These are phyloP conservation scores for Drosophila ercepeae DNA, from an alignment of 1,140 invertebrate species.

Conservation along the genomic window DNA sequence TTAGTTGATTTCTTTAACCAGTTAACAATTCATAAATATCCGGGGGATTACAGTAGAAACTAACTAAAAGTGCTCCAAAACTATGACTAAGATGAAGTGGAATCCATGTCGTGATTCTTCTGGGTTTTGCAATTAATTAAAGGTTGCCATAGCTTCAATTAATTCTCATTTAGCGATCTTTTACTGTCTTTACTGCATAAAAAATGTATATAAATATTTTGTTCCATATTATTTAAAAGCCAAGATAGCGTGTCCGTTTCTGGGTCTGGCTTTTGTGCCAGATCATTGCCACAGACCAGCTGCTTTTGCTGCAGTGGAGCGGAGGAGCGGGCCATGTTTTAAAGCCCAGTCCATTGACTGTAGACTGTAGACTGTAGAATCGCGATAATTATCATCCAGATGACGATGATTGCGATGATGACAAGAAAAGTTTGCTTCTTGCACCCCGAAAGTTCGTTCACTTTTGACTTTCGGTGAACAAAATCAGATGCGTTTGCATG, in stretches of 20 bases:
- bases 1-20: constrained; percentile 19
- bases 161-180: constrained; percentile 27
- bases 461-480: constrained; percentile 52
- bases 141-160: constrained; percentile 20
- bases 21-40: background rate
- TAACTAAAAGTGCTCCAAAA: background rate
- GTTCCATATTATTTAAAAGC: constrained; percentile 35
- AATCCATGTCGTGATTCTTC: constrained; percentile 7
- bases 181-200: constrained; percentile 14
- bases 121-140: constrained; percentile 14
- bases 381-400: constrained; percentile 16
- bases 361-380: constrained; percentile 19
- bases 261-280: constrained; percentile 33
- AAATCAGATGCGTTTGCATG: constrained; percentile 31
- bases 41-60: background rate
- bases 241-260: constrained; percentile 29
- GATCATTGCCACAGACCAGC: constrained; percentile 48
- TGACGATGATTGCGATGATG: constrained; percentile 42
- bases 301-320: constrained; percentile 34
- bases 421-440: constrained; percentile 39
- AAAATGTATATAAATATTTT: constrained; percentile 26
- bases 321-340: constrained; percentile 11
- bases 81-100: background rate
- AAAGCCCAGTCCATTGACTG: constrained; percentile 53
- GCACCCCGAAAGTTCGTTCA: constrained; percentile 51